These are phyloP conservation scores for Cladorhizidae sp. DNA, from an alignment of 37 sponge, comb jelly and placozoan genomes.

Conservation along the genomic window DNA sequence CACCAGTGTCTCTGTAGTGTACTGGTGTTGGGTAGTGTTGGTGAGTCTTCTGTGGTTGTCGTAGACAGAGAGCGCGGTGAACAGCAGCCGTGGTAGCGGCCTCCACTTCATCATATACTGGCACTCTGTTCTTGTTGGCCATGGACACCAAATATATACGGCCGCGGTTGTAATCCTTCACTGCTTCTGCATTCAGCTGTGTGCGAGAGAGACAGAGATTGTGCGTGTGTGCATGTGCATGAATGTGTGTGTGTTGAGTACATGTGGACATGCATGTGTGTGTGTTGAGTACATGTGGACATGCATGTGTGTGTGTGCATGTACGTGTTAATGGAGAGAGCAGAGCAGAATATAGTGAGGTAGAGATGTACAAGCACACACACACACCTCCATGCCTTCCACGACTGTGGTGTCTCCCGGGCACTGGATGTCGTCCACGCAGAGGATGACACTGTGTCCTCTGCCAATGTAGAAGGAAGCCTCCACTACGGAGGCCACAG, in stretches of 20 bases:
- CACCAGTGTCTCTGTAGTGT: too few relatives aligned
- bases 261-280: background rate
- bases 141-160: constrained; percentile 65
- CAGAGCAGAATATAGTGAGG: background rate
- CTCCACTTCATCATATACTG: constrained; percentile 31
- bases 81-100: constrained; percentile 52
- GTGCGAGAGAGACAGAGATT: background rate
- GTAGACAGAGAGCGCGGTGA: background rate
- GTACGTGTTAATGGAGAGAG: background rate
- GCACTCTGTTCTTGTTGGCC: constrained; percentile 51
- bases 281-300: too few relatives aligned
- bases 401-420: background rate
- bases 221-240: background rate
- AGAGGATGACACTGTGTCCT: constrained; percentile 50
- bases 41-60: background rate
- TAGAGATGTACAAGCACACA: background rate
- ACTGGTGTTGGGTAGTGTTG: background rate
- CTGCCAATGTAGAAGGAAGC: constrained; percentile 70
- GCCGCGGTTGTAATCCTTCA: constrained; percentile 85
- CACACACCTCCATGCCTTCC: constrained; percentile 44
- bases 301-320: background rate
- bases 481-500: constrained; percentile 80
- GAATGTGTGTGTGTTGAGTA: background rate
- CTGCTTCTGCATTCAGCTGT: constrained; percentile 50
- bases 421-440: constrained; percentile 39